Evolutionary conservation across 2,113 vertebrate species (phyloP), one percentile per base, ranked within the genome.

Genomic region (Siniperca knerii): DNA sequence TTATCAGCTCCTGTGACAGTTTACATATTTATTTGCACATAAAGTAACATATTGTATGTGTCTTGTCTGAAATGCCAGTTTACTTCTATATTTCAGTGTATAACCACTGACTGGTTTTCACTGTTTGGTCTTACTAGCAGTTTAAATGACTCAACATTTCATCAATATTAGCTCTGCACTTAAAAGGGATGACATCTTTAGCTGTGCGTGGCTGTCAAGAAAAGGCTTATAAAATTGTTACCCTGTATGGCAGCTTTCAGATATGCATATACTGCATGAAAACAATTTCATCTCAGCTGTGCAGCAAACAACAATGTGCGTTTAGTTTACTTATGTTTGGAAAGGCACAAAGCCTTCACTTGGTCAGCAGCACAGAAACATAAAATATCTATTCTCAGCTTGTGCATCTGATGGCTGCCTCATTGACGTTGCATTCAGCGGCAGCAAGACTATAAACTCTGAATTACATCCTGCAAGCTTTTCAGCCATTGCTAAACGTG

Each of bases 1-100:
- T 72, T 52, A 77, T 87, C 75, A 50, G 70, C 85, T 89, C 83
- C 68, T 72, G 78, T 87, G 80, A 88, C 57, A 73, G 93, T 93
- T 94, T 92, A 94, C 89, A 89, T 90, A 87, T 95, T 94, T 93
- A 89, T 94, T 95, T 95, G 94, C 93, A 94, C 95, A 93, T 89
- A 54, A 78, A 78, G 35, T 89, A 83, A 88, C 75, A 77, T 79
- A 55, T 78, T 81, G 25, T 90, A 66, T 50, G 21, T 78, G 87
- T 94, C 78, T 91, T 90, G 81, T 89, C 87, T 86, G 58, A 83
- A 87, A 87, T 81, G 67, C 82, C 75, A 62, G 72, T 88, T 92
- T 85, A 85, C 77, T 85, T 83, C 40, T 79, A 23, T 83, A 64
- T 70, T 82, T 86, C 33, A 75, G 65, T 84, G 81, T 74, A 2